Base-by-base conservation (phyloP, 2,797 vertebrate genomes). In the Rhynchotus rufescens region DNA sequence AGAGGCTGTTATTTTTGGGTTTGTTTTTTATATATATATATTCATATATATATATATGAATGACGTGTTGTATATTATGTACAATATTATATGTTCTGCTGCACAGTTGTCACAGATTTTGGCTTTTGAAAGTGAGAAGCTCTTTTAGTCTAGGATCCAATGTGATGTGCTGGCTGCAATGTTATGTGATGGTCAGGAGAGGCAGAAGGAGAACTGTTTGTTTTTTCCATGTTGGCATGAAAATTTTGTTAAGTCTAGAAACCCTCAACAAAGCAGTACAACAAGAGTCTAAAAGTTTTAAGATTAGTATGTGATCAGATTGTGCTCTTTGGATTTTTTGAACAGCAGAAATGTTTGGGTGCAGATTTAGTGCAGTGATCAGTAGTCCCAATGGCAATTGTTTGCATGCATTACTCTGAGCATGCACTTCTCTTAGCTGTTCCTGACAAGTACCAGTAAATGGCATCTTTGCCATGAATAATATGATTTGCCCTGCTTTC, bases 41-140 rank as follows among this genome's bases (percentile, higher is more conserved):
- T 40, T 13, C 12, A 40, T 40, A 7, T 47, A 26, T 1, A 5
- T 44, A 9, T 40, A 15, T 40, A 40, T 40, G 40, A 40, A 40
- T 40, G 40, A 40, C 40, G 5, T 40, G 40, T 40, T 40, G 40
- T 15, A 2, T 47, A 23, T 60, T 62, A 20, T 42, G 77, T 30
- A 28, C 57, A 64, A 7, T 49, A 32, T 2, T 44, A 13, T 40
- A 15, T 12, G 1, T 47, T 57, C 56, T 57, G 25, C n/a, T 54
- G 75, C n/a, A 2, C 32, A 6, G 57, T 20, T 32, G 16, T n/a
- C 28, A 11, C 52, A 54, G 57, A 22, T 62, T 15, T 62, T 17
- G 2, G 15, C 4, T 0, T 4, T 2, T 9, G 28, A 45, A 61
- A 66, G 34, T 20, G 2, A 8, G 17, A 69, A 40, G 21, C 34